These are phyloP conservation scores for Sabatieria punctata DNA, from an alignment of 2,888 invertebrate species.

Conservation along the genomic window DNA sequence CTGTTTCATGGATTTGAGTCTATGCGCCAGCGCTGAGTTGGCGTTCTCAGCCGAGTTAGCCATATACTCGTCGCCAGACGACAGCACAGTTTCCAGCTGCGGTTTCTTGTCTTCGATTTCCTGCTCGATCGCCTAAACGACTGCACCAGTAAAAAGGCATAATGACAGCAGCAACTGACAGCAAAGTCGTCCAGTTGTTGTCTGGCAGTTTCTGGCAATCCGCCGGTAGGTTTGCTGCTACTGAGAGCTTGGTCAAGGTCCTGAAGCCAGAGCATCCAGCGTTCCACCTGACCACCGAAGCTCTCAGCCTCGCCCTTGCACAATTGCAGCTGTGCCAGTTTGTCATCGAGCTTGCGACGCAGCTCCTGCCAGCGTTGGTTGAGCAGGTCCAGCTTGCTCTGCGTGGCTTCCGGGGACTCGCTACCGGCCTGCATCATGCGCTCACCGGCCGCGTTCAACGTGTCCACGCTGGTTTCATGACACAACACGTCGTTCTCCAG, in stretches of 20 bases:
- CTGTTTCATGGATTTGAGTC: constrained; percentile 66
- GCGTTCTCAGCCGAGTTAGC: constrained; percentile 47
- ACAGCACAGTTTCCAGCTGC: constrained; percentile 71
- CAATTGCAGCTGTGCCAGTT: constrained; percentile 76
- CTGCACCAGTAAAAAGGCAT: not conserved
- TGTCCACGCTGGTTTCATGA: constrained; percentile 83
- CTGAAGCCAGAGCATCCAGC: constrained; percentile 74
- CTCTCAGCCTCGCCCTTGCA: constrained; percentile 52
- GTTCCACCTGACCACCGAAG: constrained; percentile 64
- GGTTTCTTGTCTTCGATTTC: constrained; percentile 79
- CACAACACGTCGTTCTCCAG: constrained; percentile 90
- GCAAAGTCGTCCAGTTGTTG: constrained; percentile 92
- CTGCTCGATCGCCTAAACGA: constrained; percentile 48
- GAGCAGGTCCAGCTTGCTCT: constrained; percentile 53
- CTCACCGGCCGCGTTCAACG: constrained; percentile 79
- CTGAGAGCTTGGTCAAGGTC: constrained; percentile 85
- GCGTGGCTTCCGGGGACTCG: constrained; percentile 32
- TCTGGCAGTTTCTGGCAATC: constrained; percentile 88
- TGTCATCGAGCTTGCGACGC: constrained; percentile 61
- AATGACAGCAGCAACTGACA: constrained; percentile 43
- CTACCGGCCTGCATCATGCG: constrained; percentile 76
- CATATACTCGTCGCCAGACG: constrained; percentile 73
- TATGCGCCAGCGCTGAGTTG: constrained; percentile 67
- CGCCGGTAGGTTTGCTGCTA: constrained; percentile 88
- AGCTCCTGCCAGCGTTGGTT: constrained; percentile 78